A percentile compares a stretch with the other conserved stretches of the same genome.
phyloP scores from a whole-genome alignment of 2,797 vertebrate genomes.

The Epinephelus coioides region DNA sequence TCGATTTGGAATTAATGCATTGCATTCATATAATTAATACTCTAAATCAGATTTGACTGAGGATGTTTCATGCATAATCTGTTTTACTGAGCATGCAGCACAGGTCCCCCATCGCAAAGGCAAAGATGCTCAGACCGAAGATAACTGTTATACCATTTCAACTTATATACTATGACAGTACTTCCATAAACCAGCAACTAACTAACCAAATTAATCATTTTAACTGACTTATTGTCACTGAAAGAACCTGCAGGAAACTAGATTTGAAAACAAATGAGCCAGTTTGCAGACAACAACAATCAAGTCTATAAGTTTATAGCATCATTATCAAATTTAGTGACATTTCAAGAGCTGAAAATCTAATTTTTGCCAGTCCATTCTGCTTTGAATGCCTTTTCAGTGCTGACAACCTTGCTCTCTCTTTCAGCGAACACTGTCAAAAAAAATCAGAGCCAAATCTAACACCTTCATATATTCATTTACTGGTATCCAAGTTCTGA shows the following conservation, averaged over 20 bases:
- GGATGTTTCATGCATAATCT: conserved; percentile 3
- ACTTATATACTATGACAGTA: background rate
- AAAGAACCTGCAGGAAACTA: background rate
- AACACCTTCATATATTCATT: conserved; percentile 27
- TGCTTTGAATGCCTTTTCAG: background rate
- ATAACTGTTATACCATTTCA: background rate
- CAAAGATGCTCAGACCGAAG: background rate
- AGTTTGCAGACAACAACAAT: background rate
- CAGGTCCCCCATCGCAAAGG: background rate
- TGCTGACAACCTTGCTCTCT: background rate
- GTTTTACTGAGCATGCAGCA: background rate
- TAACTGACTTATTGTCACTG: too few species aligned
- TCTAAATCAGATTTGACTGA: conserved; percentile 12
- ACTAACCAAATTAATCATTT: background rate
- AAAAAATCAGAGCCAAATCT: conserved; percentile 11
- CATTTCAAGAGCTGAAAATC: background rate
- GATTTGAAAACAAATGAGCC: background rate
- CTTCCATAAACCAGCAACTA: too few species aligned
- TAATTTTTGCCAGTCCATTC: background rate
- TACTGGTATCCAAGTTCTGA: conserved; percentile 12
- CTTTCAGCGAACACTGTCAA: conserved; percentile 7
- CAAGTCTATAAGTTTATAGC: background rate
- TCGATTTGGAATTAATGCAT: conserved; percentile 1
- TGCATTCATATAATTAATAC: background rate
- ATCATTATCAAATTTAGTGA: background rate